Percentiles rank a stretch among this genome's conserved stretches.
Conservation (phyloP, 2,888 invertebrate genomes). For the Lottia gigantea region DNA sequence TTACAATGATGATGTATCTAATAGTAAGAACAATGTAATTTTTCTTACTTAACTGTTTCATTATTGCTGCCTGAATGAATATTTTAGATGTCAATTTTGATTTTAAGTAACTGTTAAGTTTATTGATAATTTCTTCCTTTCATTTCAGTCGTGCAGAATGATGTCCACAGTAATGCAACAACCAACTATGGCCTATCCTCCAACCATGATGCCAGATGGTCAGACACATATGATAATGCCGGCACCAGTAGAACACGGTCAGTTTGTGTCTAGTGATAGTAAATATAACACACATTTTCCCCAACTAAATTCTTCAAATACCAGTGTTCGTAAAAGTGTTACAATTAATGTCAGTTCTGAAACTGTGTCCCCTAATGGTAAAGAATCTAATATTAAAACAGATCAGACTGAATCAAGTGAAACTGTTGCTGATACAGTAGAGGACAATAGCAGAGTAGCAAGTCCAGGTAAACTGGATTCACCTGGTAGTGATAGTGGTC, state of each 20-base stretch:
- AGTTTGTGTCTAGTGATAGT: constrained; percentile 18
- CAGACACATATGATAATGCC: constrained; percentile 18
- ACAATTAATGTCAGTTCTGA: not conserved
- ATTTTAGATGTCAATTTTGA: no score
- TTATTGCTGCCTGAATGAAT: no score
- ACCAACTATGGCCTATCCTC: constrained; percentile 20
- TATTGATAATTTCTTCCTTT: no score
- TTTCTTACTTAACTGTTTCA: no score
- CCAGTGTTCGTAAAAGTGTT: not conserved
- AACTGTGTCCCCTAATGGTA: not conserved
- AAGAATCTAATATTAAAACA: not conserved
- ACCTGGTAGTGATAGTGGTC: constrained; percentile 4
- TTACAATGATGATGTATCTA: no score
- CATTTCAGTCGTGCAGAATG: constrained; percentile 1
- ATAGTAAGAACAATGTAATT: no score
- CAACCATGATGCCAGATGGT: constrained; percentile 15
- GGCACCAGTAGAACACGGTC: constrained; percentile 26
- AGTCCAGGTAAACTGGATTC: not conserved
- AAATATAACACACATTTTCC: not conserved
- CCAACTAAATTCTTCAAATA: not conserved
- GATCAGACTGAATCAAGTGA: not conserved
- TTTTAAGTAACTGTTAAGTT: no score
- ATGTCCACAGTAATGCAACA: constrained; percentile 12
- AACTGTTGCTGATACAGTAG: not conserved
- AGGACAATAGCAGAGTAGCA: not conserved